Percentiles rank a stretch among this genome's conserved stretches.
These are phyloP conservation scores for Lutjanus erythropterus DNA, from an alignment of 2,113 vertebrate species.

Conservation along the genomic window DNA sequence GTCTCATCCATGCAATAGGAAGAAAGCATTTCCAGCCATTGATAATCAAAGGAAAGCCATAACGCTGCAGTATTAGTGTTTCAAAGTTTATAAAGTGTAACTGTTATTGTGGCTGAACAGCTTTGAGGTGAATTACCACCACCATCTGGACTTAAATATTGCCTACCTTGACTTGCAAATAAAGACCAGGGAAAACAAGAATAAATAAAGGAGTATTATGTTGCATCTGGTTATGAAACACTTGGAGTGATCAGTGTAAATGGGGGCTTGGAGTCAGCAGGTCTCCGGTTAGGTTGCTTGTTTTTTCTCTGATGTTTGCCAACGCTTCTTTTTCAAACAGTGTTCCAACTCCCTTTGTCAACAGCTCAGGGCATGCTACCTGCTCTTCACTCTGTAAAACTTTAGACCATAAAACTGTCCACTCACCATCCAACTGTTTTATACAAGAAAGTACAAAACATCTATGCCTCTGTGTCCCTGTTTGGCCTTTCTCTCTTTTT, in stretches of 20 bases:
- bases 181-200: neutral
- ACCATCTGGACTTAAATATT: too few species aligned
- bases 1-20: neutral
- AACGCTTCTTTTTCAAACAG: neutral
- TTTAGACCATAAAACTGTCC: neutral
- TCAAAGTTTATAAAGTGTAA: neutral
- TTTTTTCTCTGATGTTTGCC: neutral
- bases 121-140: neutral
- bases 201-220: neutral
- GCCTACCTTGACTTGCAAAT: neutral
- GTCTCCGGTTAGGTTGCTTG: neutral
- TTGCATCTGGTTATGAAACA: neutral
- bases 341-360: constrained; percentile 3
- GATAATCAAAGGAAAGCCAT: neutral
- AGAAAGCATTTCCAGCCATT: neutral
- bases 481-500: neutral
- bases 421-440: neutral
- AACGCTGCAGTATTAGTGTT: neutral
- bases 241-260: neutral
- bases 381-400: neutral
- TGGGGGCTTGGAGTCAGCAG: neutral
- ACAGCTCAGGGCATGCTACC: neutral
- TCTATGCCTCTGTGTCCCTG: neutral
- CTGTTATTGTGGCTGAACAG: neutral
- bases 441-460: neutral